Evolutionary conservation across 1,140 invertebrate genomes (phyloP).

Genomic region (Geopemphigus sp.): DNA sequence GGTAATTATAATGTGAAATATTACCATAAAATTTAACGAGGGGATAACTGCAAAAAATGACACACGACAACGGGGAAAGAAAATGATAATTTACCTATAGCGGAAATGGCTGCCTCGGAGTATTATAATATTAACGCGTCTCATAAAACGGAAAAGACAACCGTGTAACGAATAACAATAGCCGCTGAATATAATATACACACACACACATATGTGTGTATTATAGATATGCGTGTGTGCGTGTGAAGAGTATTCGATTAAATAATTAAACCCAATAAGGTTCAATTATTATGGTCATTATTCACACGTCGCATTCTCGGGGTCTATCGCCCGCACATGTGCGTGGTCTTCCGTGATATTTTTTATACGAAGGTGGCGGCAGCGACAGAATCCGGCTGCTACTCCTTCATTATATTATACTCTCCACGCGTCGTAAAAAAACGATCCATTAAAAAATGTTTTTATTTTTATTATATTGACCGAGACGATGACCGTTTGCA

Average conservation of each 20-base stretch:
- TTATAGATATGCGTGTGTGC: neutral
- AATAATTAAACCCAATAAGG: slow-evolving; percentile 39
- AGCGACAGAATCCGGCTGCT: neutral
- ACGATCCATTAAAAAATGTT: slow-evolving; percentile 4
- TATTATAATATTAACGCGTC: no score
- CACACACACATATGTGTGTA: neutral
- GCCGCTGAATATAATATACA: neutral
- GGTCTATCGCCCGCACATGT: neutral
- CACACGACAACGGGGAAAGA: no score
- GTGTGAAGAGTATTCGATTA: neutral
- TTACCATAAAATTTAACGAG: no score
- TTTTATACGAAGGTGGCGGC: neutral
- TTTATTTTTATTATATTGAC: slow-evolving; percentile 21
- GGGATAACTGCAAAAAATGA: no score
- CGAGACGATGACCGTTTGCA: slow-evolving; percentile 3
- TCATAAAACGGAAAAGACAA: neutral
- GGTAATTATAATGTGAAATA: neutral
- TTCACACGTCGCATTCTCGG: neutral
- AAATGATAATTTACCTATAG: no score
- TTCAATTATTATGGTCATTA: slow-evolving; percentile 28
- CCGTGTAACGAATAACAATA: neutral
- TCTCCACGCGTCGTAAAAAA: neutral
- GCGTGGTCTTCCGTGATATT: neutral
- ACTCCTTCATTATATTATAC: neutral
- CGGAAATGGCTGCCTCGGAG: no score